Evolutionary conservation across 2,888 invertebrate species (phyloP), one percentile per base, ranked within the genome.

Genomic region (Bellardia bayeri): DNA sequence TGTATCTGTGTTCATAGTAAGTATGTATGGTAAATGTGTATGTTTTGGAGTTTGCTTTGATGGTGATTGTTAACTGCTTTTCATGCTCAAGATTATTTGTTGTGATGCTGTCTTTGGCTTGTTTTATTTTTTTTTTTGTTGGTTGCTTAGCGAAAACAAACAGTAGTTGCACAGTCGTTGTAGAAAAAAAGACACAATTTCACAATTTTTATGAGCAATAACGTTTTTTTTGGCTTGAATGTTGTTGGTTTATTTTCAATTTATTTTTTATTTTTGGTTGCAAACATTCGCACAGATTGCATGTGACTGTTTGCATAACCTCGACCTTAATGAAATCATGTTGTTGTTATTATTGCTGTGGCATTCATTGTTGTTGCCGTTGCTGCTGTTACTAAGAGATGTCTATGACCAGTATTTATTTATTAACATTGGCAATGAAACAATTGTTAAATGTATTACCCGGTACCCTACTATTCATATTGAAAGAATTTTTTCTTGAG

Each of bases 251-350:
- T 51, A 56, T 64, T 75, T 81, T 30, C 54, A 37, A 72, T 58
- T 58, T 23, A 42, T 63, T 14, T 45, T 40, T 64, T n/a, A 16
- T 69, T 66, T 82, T 66, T 56, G 56, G 61, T 51, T 8, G 6
- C n/a, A 40, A 85, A 82, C 79, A 87, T 85, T 87, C 87, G 85
- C 85, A 87, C 82, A 87, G 82, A 87, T 87, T 87, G 87, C 82
- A 82, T 87, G 89, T 89, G 89, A 90, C 90, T 91, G 91, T 92
- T 92, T 91, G 91, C 91, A 92, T 91, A 92, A 92, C 91, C 91
- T 90, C 89, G 90, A 91, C 91, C 92, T 91, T 92, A 92, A 92
- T 92, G 91, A 92, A 92, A 92, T 91, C 91, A 89, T 88, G 88
- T 87, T 75, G 86, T 81, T 71, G 81, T 76, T 79, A 64, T 64